Base-by-base conservation (phyloP, 2,113 vertebrate genomes). In the Pelusios castaneus region DNA sequence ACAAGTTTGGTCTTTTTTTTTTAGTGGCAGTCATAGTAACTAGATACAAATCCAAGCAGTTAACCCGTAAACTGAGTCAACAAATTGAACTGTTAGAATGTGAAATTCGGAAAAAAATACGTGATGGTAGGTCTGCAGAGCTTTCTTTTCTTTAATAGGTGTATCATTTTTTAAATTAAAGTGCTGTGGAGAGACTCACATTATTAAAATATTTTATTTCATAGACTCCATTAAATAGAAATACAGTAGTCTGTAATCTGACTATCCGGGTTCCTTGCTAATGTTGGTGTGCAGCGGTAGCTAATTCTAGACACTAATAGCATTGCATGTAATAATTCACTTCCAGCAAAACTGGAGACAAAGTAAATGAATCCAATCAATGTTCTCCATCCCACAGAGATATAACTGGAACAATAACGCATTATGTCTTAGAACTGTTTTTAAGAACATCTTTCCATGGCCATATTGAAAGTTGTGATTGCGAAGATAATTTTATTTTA, bases 21-120 rank as follows among this genome's bases (percentile, higher is more conserved):
- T 12, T 88, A 99, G 99, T 43, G 51, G 98, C 98, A 25, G 89
- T 97, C 51, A 87, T 98, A 43, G 89, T 99, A 82, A 99, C 98
- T 89, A 97, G 97, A 63, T 97, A 97, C 73, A 98, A 99, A 93
- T 98, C 99, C 21, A 98, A 97, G 93, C 97, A 99, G 89, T 97
- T 99, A 83, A 98, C 98, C 29, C 97, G 93, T 41, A 97, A 97
- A 92, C 98, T 99, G 97, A 99, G 99, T 91, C 97, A 97, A 80
- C 97, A 97, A 10, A 97, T 99, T 77, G 99, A 99, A 67, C 97
- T 98, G 10, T 89, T 99, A 95, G 99, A 99, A 89, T 98, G 98
- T 2, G 98, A 99, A 80, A 98, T 99, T 88, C 98, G 99, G 93
- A 99, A 99, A 60, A 99, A 99, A 95, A 99, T 99, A 85, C 98